A percentile compares a stretch with the other conserved stretches of the same genome.
Evolutionary conservation across 1,140 invertebrate genomes (phyloP).

Genomic region (Cotesia chilonis): DNA sequence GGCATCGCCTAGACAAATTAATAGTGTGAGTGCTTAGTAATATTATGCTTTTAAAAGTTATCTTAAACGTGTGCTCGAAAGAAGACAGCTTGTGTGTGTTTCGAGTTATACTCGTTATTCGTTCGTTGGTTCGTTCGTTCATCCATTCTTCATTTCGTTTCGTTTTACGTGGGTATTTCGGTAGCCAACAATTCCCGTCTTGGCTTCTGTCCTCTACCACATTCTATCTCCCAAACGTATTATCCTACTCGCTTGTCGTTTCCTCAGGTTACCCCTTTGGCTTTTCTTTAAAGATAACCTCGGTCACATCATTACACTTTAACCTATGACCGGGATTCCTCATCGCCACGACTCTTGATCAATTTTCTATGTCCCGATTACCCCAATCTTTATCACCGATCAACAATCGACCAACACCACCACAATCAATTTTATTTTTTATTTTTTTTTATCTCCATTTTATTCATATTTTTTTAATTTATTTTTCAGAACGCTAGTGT

Average conservation of each 20-base stretch:
- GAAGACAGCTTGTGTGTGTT: background rate
- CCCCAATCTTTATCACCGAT: background rate
- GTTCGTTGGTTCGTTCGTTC: background rate
- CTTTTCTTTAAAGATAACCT: constrained; percentile 38
- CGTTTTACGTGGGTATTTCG: constrained; percentile 47
- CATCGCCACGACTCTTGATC: constrained; percentile 10
- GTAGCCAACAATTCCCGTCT: constrained; percentile 40
- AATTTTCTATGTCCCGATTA: background rate
- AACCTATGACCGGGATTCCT: constrained; percentile 25
- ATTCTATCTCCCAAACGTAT: background rate
- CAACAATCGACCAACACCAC: background rate
- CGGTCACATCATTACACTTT: constrained; percentile 25
- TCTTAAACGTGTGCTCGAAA: background rate
- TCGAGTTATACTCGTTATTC: background rate
- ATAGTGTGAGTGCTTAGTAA: constrained; percentile 48
- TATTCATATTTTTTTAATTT: too few species aligned
- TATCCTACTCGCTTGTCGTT: background rate
- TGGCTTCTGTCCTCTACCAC: constrained; percentile 6
- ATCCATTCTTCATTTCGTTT: constrained; percentile 24
- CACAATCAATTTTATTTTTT: too few species aligned
- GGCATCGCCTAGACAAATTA: constrained; percentile 40
- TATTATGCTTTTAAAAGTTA: constrained; percentile 14
- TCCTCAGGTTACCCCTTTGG: constrained; percentile 24
- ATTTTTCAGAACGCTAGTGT: too few species aligned
- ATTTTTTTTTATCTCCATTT: too few species aligned